Evolutionary conservation across 35 echinoderm and acorn worm species (phyloP), one percentile per base, ranked within the genome.

Genomic region (Lytechinus variegatus): DNA sequence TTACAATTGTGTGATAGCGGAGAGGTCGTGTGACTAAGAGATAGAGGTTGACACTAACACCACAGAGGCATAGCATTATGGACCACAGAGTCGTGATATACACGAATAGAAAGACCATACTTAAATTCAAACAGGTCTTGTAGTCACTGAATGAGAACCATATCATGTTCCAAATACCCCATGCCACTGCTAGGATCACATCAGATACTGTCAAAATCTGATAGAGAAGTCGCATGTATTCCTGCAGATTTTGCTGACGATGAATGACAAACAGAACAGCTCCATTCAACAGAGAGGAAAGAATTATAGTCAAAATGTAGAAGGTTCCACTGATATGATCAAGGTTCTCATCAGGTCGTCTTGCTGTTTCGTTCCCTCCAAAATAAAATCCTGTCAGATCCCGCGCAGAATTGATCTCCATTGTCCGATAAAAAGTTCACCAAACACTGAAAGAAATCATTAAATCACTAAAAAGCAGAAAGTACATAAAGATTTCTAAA

Each of bases 1-100:
- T 90, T 14, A 90, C 88, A 52, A 90, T 90, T 19, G 29, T 90
- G 88, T 90, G 88, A 29, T 90, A 90, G 16, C 88, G n/a, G n/a
- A 90, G 88, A 14, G 88, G 88, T 12, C 27, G 10, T 52, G 29
- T 90, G 88, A 90, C 88, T 13, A 90, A 33, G 16, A 90, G 52
- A 54, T 90, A 90, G 29, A 90, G 10, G 88, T 90, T 90, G 27
- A 54, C 12, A 33, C 88, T 90, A 33, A 90, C 52, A 10, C 88
- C 88, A 16, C 88, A 90, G 27, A 90, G 88, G 27, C 88, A 90
- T 14, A 16, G 5, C 88, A 90, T 52, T 10, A 90, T 9, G 16
- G 88, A 52, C 11, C 4, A 44, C 4, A 90, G 10, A 6, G 52
- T 4, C 16, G 24, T 44, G 27, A 0, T 7, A 54, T 3, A 33